Evolutionary conservation across 2,888 invertebrate species (phyloP), one percentile per base, ranked within the genome.

Genomic region (Busseola fusca): DNA sequence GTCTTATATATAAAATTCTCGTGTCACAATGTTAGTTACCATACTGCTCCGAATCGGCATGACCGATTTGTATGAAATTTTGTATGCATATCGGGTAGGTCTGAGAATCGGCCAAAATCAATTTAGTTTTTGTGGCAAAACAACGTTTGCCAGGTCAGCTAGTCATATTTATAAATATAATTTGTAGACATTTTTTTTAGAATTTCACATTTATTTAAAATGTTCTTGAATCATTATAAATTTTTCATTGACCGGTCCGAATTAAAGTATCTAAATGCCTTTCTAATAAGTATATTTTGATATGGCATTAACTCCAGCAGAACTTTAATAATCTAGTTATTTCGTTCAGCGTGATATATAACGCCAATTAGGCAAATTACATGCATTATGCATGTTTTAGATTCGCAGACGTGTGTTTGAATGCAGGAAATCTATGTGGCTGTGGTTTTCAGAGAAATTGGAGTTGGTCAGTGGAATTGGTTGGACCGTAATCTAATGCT

Each of bases 391-490:
- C 68, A 80, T 76, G 77, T 66, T 78, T 56, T 71, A 76, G 58
- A 74, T 59, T 77, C 50, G 37, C 64, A 73, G 72, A 65, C 66
- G 66, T 71, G 59, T 74, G 69, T 75, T 66, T 63, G 75, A 76
- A 85, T 84, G 74, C 78, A 78, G 78, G 76, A 77, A 85, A 80
- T 75, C 64, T 54, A 58, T 76, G 82, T 57, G 72, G 79, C 76
- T 78, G 72, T 70, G 87, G 87, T 87, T 88, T 86, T 74, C 62
- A 74, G 64, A 63, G 72, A 87, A 87, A 90, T 89, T 89, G 84
- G 71, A 83, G 80, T 82, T 76, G 80, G 84, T 78, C 72, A 81
- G 81, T 45, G 76, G 50, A 76, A 79, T 82, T 80, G 81, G 86
- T 76, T 71, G 74, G 82, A 76, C 73, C 59, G 83, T 78, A 87